These are phyloP conservation scores for Pollachius pollachius DNA, from an alignment of 2,113 vertebrate species.

Conservation along the genomic window DNA sequence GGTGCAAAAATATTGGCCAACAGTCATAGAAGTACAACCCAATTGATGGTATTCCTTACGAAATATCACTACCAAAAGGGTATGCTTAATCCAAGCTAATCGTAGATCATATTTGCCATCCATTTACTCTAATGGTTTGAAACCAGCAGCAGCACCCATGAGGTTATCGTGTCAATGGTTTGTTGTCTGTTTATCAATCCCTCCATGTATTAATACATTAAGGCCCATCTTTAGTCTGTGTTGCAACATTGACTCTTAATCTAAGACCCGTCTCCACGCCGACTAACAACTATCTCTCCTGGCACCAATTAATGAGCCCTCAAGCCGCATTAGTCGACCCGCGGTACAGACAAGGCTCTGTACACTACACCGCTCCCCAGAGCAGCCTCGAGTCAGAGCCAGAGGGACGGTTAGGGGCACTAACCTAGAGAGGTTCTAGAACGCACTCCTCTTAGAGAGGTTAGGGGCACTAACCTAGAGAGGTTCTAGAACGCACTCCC, in stretches of 20 bases:
- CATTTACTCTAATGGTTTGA: not conserved
- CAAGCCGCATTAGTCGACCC: not conserved
- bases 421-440: too few species aligned
- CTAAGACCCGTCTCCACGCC: not conserved
- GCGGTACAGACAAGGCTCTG: not conserved
- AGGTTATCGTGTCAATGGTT: not conserved
- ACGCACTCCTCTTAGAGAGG: too few species aligned
- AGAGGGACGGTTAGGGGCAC: too few species aligned
- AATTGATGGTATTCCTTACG: not conserved
- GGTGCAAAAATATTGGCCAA: too few species aligned
- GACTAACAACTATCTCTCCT: constrained; percentile 4
- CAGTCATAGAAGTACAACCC: too few species aligned
- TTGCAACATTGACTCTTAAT: not conserved
- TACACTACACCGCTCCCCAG: not conserved
- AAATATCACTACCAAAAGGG: not conserved
- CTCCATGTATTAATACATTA: not conserved
- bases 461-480: too few species aligned
- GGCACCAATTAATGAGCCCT: constrained; percentile 11
- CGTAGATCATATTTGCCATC: too few species aligned
- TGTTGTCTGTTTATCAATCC: not conserved
- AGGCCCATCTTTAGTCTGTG: not conserved
- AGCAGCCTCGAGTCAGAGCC: not conserved
- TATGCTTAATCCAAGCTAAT: too few species aligned
- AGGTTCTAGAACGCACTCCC: too few species aligned
- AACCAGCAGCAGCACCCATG: not conserved